Conservation (phyloP, 1,140 invertebrate genomes). For the Goniozus legneri region DNA sequence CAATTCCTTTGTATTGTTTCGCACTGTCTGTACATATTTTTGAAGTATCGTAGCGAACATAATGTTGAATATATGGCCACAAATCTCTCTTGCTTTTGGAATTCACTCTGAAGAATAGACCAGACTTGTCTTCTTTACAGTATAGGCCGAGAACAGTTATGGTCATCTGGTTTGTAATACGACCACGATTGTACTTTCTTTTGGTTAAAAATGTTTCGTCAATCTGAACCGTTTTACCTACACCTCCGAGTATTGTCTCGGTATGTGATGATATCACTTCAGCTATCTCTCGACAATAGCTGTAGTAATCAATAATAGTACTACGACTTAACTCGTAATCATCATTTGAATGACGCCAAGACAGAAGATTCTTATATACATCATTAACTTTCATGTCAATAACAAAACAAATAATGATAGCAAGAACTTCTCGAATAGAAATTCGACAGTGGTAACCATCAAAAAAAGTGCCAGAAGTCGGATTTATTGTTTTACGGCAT, state of each 20-base stretch:
- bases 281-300: constrained; percentile 7
- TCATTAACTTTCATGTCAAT: constrained; percentile 5
- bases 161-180: constrained; percentile 14
- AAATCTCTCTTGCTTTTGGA: constrained; percentile 8
- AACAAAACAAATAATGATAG: constrained; percentile 6
- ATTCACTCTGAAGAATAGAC: constrained; percentile 12
- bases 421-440: background rate
- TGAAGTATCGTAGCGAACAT: constrained; percentile 1
- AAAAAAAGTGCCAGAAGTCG: background rate
- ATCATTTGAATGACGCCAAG: background rate
- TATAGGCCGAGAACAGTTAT: constrained; percentile 12
- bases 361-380: background rate
- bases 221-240: constrained; percentile 14
- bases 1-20: constrained; percentile 11
- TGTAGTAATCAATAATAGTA: constrained; percentile 7
- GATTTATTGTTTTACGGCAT: background rate
- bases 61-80: constrained; percentile 12
- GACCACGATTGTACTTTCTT: constrained; percentile 15
- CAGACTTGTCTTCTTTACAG: constrained; percentile 14
- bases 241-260: constrained; percentile 1
- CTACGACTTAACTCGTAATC: background rate
- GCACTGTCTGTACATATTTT: constrained; percentile 15
- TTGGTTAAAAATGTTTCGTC: constrained; percentile 17
- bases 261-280: background rate
- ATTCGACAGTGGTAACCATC: constrained; percentile 1